These are phyloP conservation scores for Zosterops japonicus DNA, from an alignment of 2,113 vertebrate species.

Conservation along the genomic window DNA sequence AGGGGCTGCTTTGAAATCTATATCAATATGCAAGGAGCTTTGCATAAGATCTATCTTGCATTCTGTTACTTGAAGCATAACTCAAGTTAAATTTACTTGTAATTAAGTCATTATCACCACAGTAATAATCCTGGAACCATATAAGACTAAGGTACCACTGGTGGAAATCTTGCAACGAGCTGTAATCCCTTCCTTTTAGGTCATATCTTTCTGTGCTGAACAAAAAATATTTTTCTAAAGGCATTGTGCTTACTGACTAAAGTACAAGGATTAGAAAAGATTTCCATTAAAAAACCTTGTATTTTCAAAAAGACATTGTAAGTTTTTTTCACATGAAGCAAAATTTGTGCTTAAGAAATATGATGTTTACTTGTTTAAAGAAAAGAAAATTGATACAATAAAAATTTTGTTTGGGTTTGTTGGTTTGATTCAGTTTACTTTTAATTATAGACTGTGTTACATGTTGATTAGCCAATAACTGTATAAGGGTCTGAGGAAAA, in stretches of 20 bases:
- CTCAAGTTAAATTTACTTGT: neutral
- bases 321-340: neutral
- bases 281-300: fast-evolving
- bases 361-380: neutral
- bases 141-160: neutral
- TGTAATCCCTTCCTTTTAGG: neutral
- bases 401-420: neutral
- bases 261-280: neutral
- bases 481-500: neutral
- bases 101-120: neutral
- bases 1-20: neutral
- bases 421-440: neutral
- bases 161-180: neutral
- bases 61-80: neutral
- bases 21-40: neutral
- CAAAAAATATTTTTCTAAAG: neutral
- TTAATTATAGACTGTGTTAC: neutral
- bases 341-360: neutral
- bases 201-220: neutral
- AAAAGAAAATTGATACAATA: neutral
- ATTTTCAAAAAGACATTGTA: neutral
- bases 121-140: neutral
- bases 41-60: neutral
- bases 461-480: neutral
- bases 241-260: neutral